Percentiles rank a stretch among this genome's conserved stretches.
Evolutionary conservation across 2,797 vertebrate species (phyloP).

Genomic region (Avahi laniger): DNA sequence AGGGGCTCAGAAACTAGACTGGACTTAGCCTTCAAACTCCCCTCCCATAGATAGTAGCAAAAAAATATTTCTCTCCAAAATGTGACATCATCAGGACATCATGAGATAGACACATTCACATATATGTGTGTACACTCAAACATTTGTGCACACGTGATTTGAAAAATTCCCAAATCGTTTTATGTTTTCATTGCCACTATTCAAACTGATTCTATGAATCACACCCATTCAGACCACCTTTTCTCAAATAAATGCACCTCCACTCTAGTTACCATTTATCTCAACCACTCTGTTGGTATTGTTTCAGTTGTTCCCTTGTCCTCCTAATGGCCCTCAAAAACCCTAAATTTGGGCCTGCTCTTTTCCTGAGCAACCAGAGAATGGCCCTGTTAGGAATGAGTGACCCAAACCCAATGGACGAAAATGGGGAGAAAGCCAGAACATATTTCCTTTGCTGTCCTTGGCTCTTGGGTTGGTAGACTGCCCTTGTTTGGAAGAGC

Average conservation of each 20-base stretch:
- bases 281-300: not conserved
- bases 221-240: not conserved
- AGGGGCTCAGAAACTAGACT: not conserved
- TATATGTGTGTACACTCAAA: not conserved
- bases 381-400: not conserved
- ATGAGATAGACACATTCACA: not conserved
- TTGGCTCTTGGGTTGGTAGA: slow-evolving; percentile 68
- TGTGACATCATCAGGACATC: not conserved
- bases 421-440: slow-evolving; percentile 66
- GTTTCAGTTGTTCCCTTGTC: not conserved
- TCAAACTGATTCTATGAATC: not conserved
- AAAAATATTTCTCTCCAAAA: slow-evolving; percentile 35
- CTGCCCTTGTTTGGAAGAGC: slow-evolving; percentile 75
- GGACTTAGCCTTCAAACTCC: not conserved
- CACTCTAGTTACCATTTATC: not conserved
- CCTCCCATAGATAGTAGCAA: not conserved
- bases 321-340: not conserved
- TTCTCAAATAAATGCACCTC: not conserved
- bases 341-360: not conserved
- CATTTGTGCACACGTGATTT: not conserved
- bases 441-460: slow-evolving; percentile 70
- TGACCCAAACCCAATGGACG: slow-evolving; percentile 27
- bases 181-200: not conserved
- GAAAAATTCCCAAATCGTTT: slow-evolving; percentile 22
- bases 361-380: not conserved